Percentiles rank a stretch among this genome's conserved stretches.
Conservation (phyloP, 2,888 invertebrate species). For the Apotomis betuletana region DNA sequence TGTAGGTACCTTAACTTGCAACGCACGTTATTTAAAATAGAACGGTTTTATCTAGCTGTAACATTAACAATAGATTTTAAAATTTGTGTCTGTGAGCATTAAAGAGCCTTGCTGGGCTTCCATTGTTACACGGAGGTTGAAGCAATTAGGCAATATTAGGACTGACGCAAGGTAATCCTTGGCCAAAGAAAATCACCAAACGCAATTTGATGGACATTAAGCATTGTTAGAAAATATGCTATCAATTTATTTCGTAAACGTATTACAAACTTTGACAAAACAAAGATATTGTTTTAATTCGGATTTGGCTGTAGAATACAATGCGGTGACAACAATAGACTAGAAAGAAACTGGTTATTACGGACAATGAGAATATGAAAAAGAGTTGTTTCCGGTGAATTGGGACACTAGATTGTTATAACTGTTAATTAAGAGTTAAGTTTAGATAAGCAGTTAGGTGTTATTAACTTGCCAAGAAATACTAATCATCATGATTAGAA, state of each 20-base stretch:
- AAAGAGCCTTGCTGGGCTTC: constrained; percentile 63
- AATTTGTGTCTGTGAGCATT: constrained; percentile 63
- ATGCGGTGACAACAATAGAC: constrained; percentile 51
- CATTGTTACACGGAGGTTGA: constrained; percentile 69
- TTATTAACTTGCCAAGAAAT: no score
- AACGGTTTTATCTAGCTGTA: constrained; percentile 63
- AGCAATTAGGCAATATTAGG: constrained; percentile 74
- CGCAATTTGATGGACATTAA: constrained; percentile 46
- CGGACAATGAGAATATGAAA: constrained; percentile 52
- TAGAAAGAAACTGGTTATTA: constrained; percentile 54
- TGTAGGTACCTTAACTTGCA: not conserved
- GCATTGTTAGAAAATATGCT: constrained; percentile 33
- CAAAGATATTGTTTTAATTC: constrained; percentile 20
- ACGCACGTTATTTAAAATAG: constrained; percentile 54
- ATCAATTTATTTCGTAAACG: constrained; percentile 34
- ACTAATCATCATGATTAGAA: no score
- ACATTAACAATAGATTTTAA: constrained; percentile 66
- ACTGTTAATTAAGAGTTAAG: constrained; percentile 42
- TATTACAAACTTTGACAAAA: constrained; percentile 11
- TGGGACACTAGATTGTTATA: constrained; percentile 47
- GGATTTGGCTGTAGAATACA: constrained; percentile 35
- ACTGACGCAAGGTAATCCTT: constrained; percentile 67
- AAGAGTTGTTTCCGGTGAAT: constrained; percentile 53
- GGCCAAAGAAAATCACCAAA: constrained; percentile 48
- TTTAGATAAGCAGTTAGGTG: not conserved